Evolutionary conservation across 2,113 vertebrate genomes (phyloP), one percentile per base, ranked within the genome.

Genomic region (Oryzias woworae): DNA sequence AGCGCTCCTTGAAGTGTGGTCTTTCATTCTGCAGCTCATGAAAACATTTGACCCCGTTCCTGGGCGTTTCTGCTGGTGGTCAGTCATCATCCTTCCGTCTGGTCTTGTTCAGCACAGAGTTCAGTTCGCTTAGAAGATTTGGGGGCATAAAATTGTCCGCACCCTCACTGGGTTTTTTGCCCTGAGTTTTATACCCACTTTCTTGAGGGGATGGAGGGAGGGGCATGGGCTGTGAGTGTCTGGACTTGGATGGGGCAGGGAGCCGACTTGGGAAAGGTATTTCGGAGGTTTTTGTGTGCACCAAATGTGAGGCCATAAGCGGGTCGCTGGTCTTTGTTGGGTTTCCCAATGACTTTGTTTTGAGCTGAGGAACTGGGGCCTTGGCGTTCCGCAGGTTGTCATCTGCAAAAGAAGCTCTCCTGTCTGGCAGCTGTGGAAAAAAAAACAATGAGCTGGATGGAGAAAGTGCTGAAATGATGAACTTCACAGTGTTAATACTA

Each of bases 111-210:
- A 99, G 88, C 66, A 98, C 95, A 0, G 84, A 87, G 62, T 73
- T 96, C 3, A 99, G 92, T 74, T 98, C 97, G 20, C 88, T 90
- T 52, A 99, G 90, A 53, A 99, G 90, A 64, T 83, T 92, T 14
- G 93, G 76, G 0, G 94, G 95, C 75, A 98, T 77, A 58, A 28
- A 81, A 1, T 15, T 46, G 53, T 82, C 83, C 41, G 18, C 53
- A 3, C 76, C 75, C 14, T 58, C 14, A 6, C 10, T 5, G 0
- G 73, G 36, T n/a, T 51, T 88, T 78, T 61, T 87, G 49, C 53
- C 23, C 6, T 60, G 22, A 15, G 55, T 15, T 52, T 58, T 80
- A 18, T 13, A 31, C 36, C 41, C 48, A 0, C 64, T 42, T 36
- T 20, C 20, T 20, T 51, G 58, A 17, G 61, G 45, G 3, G 62